Conservation (phyloP, 35 echinoderm and acorn worm species). For the Nesometra sesokonis region DNA sequence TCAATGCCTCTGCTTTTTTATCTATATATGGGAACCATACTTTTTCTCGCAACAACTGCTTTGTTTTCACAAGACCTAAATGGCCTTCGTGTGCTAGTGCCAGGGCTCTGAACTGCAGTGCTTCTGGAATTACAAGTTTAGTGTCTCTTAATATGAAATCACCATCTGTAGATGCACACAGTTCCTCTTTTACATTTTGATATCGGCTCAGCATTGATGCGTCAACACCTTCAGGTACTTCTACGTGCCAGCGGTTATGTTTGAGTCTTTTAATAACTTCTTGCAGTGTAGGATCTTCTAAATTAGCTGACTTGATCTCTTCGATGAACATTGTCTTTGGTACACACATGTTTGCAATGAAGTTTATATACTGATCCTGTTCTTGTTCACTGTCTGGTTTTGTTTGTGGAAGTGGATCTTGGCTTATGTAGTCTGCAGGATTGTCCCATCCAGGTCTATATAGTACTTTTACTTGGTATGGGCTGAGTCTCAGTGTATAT, state of each 20-base stretch:
- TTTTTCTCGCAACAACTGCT: not conserved
- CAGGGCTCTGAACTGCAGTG: not conserved
- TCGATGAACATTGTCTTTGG: not conserved
- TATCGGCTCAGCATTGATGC: too few species aligned
- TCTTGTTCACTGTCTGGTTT: not conserved
- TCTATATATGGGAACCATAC: not conserved
- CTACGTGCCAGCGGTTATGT: not conserved
- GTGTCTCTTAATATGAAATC: not conserved
- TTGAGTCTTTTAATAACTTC: not conserved
- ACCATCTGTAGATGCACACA: not conserved
- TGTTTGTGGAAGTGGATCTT: not conserved
- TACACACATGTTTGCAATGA: not conserved
- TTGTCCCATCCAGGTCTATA: constrained; percentile 12
- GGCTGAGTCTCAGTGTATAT: constrained; percentile 18
- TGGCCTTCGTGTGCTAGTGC: not conserved
- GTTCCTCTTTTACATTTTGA: too few species aligned
- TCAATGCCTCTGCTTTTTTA: too few species aligned
- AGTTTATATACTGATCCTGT: not conserved
- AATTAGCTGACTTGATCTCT: not conserved
- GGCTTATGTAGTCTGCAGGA: not conserved
- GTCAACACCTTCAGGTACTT: too few species aligned
- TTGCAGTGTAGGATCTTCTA: not conserved
- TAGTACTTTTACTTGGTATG: constrained; percentile 11
- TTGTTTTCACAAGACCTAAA: not conserved
- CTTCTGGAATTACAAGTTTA: not conserved